These are phyloP conservation scores for Caenorhabditis virilis DNA, from an alignment of 2,888 invertebrate genomes.

Conservation along the genomic window DNA sequence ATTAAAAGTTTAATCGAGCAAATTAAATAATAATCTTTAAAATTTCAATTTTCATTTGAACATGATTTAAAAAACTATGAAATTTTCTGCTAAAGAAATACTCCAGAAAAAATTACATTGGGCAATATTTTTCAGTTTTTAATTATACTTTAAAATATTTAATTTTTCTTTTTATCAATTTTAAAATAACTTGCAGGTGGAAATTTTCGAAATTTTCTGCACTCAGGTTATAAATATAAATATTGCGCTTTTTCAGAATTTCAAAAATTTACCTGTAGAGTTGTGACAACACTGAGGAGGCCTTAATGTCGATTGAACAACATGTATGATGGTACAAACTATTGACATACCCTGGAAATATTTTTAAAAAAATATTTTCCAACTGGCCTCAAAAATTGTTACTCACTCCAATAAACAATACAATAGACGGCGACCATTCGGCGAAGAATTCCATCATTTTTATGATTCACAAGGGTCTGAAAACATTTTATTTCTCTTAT, in stretches of 20 bases:
- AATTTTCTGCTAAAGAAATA: too few species aligned
- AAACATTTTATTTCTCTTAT: too few species aligned
- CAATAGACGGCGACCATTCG: constrained; percentile 24
- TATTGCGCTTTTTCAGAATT: constrained; percentile 4
- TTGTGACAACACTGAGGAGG: constrained; percentile 32
- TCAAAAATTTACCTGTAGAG: constrained; percentile 16
- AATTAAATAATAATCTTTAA: too few species aligned
- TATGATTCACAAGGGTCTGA: too few species aligned
- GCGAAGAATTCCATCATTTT: constrained; percentile 21
- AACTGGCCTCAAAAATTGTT: background rate
- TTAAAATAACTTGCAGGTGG: too few species aligned
- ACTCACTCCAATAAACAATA: constrained; percentile 28
- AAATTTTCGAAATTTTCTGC: background rate
- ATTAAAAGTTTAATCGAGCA: too few species aligned
- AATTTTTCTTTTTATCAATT: too few species aligned
- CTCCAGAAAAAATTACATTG: too few species aligned
- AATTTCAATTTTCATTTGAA: too few species aligned
- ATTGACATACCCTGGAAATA: constrained; percentile 30
- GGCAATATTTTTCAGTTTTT: too few species aligned
- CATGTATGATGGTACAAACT: constrained; percentile 26
- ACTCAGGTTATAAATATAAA: background rate
- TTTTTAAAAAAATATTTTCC: background rate
- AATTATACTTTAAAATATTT: too few species aligned
- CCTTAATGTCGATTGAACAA: constrained; percentile 26
- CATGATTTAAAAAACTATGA: too few species aligned